These are phyloP conservation scores for Trichogramma dendrolimi DNA, from an alignment of 2,888 invertebrate genomes.

Conservation along the genomic window DNA sequence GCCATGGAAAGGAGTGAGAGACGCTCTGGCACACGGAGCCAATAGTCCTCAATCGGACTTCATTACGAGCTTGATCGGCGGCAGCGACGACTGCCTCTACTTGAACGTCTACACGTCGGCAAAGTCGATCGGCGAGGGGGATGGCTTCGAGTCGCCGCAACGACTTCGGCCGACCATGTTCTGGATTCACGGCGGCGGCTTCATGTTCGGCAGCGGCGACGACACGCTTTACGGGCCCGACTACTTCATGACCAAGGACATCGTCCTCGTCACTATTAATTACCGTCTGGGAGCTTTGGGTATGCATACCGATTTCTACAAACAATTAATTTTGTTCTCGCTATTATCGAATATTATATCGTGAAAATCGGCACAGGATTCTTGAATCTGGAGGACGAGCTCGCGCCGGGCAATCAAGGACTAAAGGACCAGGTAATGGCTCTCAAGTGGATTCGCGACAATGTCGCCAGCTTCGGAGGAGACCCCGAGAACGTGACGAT, in stretches of 20 bases:
- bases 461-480: constrained; percentile 36
- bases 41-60: constrained; percentile 24
- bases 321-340: neutral
- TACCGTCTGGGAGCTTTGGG: constrained; percentile 41
- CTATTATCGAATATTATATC: neutral
- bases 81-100: constrained; percentile 44
- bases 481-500: constrained; percentile 37
- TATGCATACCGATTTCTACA: constrained; percentile 15
- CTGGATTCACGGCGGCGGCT: constrained; percentile 43
- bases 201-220: constrained; percentile 34
- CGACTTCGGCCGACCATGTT: constrained; percentile 38
- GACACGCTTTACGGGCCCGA: constrained; percentile 38
- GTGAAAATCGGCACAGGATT: constrained; percentile 26
- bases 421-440: constrained; percentile 39
- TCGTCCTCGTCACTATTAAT: constrained; percentile 43
- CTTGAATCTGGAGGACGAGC: constrained; percentile 31
- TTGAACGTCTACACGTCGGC: constrained; percentile 40
- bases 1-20: constrained; percentile 37
- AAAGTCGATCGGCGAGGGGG: neutral
- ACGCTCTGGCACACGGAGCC: constrained; percentile 35
- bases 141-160: neutral
- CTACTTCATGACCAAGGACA: constrained; percentile 38
- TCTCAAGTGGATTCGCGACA: constrained; percentile 34
- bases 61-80: constrained; percentile 24
- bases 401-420: constrained; percentile 36